Evolutionary conservation across 2,888 invertebrate genomes (phyloP).

Genomic region (Teinopalpus imperialis): DNA sequence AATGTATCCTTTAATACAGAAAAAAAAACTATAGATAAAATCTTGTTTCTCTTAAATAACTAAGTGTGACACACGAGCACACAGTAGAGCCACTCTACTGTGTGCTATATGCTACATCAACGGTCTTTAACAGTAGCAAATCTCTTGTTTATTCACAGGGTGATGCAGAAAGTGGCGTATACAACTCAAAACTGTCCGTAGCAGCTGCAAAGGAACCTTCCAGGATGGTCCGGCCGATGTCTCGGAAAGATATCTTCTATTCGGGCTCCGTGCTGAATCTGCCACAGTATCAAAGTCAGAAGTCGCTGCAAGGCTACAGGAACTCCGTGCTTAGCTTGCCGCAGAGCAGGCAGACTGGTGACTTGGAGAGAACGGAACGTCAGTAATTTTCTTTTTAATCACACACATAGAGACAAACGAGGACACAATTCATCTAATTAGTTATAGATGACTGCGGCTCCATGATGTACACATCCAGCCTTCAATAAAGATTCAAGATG

Average conservation of each 20-base stretch:
- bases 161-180: conserved; percentile 86
- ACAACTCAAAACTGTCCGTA: conserved; percentile 85
- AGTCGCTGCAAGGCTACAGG: conserved; percentile 93
- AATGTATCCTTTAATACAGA: no score
- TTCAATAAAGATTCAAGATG: no score
- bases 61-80: no score
- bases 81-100: no score
- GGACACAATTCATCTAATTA: no score
- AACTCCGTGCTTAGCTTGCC: conserved; percentile 95
- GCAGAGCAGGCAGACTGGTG: conserved; percentile 83
- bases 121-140: no score
- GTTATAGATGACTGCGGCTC: no score
- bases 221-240: conserved; percentile 93
- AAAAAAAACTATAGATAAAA: no score
- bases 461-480: no score
- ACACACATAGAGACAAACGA: no score
- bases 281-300: conserved; percentile 96
- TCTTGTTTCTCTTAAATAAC: no score
- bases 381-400: conserved; percentile 52
- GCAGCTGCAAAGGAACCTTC: conserved; percentile 65
- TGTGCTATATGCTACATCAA: no score
- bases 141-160: conserved; percentile 62
- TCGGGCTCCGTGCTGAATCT: conserved; percentile 97
- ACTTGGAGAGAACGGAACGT: conserved; percentile 86
- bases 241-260: conserved; percentile 98